Base-by-base conservation (phyloP, 2,113 vertebrate genomes). In the Rhinoptilus africanus region DNA sequence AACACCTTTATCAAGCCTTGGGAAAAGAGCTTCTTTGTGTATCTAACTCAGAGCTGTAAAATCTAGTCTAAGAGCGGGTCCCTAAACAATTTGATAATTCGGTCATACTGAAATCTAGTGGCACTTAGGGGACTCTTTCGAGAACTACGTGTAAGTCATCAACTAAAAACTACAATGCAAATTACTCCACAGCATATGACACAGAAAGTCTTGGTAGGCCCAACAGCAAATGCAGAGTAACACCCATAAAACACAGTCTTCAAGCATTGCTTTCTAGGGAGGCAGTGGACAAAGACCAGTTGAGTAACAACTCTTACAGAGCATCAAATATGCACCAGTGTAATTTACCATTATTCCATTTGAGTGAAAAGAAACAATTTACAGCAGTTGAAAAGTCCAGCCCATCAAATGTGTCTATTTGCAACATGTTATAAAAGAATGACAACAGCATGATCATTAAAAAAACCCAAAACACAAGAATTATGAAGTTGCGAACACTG, bases 151-250 rank as follows among this genome's bases (percentile, higher is more conserved):
- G 12, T 14, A 28, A 54, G 19, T 28, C 47, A 53, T 4, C 37
- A 35, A 13, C 30, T 59, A 5, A 35, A 63, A 59, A 0, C 4
- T 3, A 34, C 32, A 48, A 7, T 1, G 15, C 32, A 2, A 54
- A 13, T 39, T 16, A 41, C 28, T 17, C n/a, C 24, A 9, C 51
- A 66, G 18, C 3, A 7, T 2, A 7, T 3, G 45, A 43, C 51
- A 50, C 0, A 18, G 4, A 14, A 39, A 62, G 14, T 0, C 23
- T 8, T 7, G 16, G 43, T 6, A 63, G 51, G 13, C 14, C 41
- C 19, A 28, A 3, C 0, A 34, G 64, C n/a, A 39, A 53, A 10
- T 0, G 0, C 3, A 41, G 32, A 20, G 51, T 1, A 11, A 9
- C 9, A 26, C 3, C 35, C 28, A 45, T 1, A 15, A 4, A 37